Evolutionary conservation across 2,797 vertebrate species (phyloP).

Genomic region (Gouania willdenowi): DNA sequence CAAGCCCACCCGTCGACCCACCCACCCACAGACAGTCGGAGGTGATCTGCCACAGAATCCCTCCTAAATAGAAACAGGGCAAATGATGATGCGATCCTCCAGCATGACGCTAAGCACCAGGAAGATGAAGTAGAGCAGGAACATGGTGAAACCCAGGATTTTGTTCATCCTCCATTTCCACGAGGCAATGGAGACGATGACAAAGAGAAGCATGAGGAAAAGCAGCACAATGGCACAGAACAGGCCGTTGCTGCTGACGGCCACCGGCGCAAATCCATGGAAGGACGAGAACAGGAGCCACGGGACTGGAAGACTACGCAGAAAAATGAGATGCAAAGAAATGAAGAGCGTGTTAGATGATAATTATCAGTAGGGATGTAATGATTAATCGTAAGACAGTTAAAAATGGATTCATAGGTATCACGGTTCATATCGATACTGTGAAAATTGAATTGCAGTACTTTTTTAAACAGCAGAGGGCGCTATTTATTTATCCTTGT

Average conservation of each 20-base stretch:
- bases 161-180: slow-evolving; percentile 98
- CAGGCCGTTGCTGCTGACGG: slow-evolving; percentile 94
- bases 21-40: no score
- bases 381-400: no score
- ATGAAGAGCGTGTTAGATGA: no score
- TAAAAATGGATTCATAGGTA: no score
- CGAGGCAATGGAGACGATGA: slow-evolving; percentile 87
- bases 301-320: slow-evolving; percentile 84
- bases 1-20: no score
- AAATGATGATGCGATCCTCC: slow-evolving; percentile 90
- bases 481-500: no score
- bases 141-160: slow-evolving; percentile 88
- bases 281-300: slow-evolving; percentile 85
- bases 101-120: slow-evolving; percentile 93
- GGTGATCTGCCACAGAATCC: no score
- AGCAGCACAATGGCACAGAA: slow-evolving; percentile 97
- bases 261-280: slow-evolving; percentile 80
- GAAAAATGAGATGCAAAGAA: slow-evolving; percentile 1
- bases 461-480: no score
- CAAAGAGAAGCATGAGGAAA: slow-evolving; percentile 96
- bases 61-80: slow-evolving; percentile 88
- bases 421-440: no score
- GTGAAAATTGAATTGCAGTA: no score
- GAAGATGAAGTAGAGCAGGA: slow-evolving; percentile 93
- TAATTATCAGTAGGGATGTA: no score